These are phyloP conservation scores for Cossypha heuglini DNA, from an alignment of 2,797 vertebrate species.

Conservation along the genomic window DNA sequence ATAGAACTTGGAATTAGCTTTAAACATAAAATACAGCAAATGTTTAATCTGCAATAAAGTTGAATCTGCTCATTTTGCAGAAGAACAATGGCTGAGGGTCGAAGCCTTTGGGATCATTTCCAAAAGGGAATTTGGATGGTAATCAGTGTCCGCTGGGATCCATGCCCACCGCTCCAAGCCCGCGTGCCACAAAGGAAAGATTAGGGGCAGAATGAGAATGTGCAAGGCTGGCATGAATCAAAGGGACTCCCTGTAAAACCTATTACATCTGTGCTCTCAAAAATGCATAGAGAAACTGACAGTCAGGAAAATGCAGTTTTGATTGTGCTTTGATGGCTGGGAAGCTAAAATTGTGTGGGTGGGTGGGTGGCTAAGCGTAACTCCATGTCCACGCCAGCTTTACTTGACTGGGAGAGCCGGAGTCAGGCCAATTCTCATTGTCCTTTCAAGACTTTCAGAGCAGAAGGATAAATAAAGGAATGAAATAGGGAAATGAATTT, in stretches of 20 bases:
- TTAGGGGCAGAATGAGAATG: conserved; percentile 69
- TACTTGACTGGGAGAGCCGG: conserved; percentile 22
- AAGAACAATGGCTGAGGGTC: conserved; percentile 47
- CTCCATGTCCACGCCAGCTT: conserved; percentile 37
- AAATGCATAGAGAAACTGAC: conserved; percentile 57
- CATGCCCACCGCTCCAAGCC: conserved; percentile 44
- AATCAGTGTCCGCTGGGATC: conserved; percentile 63
- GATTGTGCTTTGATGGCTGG: conserved; percentile 62
- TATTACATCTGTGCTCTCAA: conserved; percentile 61
- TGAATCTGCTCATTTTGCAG: conserved; percentile 53
- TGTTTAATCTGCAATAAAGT: conserved; percentile 46
- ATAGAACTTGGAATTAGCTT: conserved; percentile 1
- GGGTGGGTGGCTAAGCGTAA: conserved; percentile 58
- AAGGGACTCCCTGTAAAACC: conserved; percentile 66
- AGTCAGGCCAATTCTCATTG: conserved; percentile 49
- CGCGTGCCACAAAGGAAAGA: conserved; percentile 59
- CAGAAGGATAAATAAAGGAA: conserved; percentile 52
- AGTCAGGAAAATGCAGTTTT: conserved; percentile 59
- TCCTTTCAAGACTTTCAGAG: conserved; percentile 36
- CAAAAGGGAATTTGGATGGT: conserved; percentile 63
- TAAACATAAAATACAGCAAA: conserved; percentile 29
- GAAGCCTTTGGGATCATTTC: conserved; percentile 53
- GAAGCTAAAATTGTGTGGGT: conserved; percentile 60
- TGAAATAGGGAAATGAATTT: conserved; percentile 55
- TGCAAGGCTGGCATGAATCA: conserved; percentile 61